Percentiles rank a stretch among this genome's conserved stretches.
phyloP scores from a whole-genome alignment of 2,113 vertebrate species.

The Echinops telfairi region DNA sequence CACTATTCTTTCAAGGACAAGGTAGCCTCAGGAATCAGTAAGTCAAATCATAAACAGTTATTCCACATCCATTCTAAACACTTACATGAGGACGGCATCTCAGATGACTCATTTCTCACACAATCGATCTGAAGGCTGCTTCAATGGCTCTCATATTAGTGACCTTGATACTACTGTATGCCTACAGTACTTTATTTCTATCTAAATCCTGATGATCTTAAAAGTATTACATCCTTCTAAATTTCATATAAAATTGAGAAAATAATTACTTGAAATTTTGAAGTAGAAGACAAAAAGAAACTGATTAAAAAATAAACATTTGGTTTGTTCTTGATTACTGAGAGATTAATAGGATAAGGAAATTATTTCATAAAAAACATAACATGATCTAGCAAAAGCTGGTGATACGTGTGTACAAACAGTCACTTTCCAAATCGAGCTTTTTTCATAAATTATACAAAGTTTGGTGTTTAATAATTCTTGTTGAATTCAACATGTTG shows the following conservation, averaged over 20 bases:
- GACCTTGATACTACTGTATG: background rate
- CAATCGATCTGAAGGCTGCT: background rate
- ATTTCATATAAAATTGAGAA: background rate
- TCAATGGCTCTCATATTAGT: background rate
- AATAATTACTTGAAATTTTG: background rate
- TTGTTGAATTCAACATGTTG: too few species aligned
- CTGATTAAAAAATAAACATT: too few species aligned
- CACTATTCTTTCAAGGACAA: background rate
- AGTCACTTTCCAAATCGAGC: too few species aligned
- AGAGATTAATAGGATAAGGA: too few species aligned
- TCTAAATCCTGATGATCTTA: background rate
- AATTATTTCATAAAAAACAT: too few species aligned
- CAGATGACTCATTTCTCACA: background rate
- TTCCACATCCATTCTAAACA: background rate
- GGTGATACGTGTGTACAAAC: too few species aligned
- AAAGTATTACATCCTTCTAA: background rate
- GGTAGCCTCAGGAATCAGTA: background rate
- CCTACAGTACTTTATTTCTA: background rate
- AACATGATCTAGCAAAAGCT: too few species aligned
- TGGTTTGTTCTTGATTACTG: too few species aligned
- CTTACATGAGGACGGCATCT: background rate
- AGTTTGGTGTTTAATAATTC: too few species aligned
- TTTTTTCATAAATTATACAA: too few species aligned
- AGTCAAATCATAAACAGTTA: background rate
- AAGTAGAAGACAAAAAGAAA: too few species aligned